phyloP scores from a whole-genome alignment of 2,113 vertebrate species.

The Trinectes maculatus region DNA sequence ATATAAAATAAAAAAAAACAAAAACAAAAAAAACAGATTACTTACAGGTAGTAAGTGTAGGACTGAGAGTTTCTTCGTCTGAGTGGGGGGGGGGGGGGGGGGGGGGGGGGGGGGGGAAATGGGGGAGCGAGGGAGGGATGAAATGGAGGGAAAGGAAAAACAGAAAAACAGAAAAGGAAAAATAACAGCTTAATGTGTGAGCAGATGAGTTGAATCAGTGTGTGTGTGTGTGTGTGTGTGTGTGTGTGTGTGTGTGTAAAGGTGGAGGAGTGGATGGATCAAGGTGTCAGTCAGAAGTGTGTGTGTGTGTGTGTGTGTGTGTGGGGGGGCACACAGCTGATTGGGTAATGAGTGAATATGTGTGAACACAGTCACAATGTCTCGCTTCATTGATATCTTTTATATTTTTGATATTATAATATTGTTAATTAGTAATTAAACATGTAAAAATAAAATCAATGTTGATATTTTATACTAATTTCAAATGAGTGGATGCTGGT shows the following conservation, averaged over 20 bases:
- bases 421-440: too few species aligned
- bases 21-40: constrained; percentile 68
- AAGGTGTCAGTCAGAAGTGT: constrained; percentile 25
- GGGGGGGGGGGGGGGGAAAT: constrained; percentile 44
- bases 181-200: constrained; percentile 66
- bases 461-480: too few species aligned
- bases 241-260: neutral
- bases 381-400: too few species aligned
- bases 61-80: constrained; percentile 73
- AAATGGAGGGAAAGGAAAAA: constrained; percentile 62
- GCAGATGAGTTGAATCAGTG: constrained; percentile 43
- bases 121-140: constrained; percentile 54
- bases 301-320: too few species aligned
- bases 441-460: too few species aligned
- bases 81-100: constrained; percentile 49
- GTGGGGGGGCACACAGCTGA: neutral
- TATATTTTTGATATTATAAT: too few species aligned
- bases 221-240: neutral
- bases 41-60: constrained; percentile 76
- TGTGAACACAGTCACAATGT: neutral
- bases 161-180: constrained; percentile 59
- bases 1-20: too few species aligned
- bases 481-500: too few species aligned
- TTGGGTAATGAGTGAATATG: constrained; percentile 3
- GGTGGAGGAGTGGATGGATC: constrained; percentile 21